A percentile compares a stretch with the other conserved stretches of the same genome.
These are phyloP conservation scores for Rhabdomys pumilio DNA, from an alignment of 2,797 vertebrate species.

Conservation along the genomic window DNA sequence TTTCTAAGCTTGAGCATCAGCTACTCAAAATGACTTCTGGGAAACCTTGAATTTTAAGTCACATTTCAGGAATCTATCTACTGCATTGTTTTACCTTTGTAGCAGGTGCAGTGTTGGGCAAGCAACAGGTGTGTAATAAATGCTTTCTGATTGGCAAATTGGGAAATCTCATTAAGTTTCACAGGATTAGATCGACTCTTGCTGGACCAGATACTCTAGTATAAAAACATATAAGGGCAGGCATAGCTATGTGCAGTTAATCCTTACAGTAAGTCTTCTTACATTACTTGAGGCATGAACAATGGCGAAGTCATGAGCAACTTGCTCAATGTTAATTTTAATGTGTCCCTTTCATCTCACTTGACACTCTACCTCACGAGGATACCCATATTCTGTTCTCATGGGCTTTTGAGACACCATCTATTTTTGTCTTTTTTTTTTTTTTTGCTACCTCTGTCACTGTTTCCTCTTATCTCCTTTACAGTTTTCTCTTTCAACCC, in stretches of 20 bases:
- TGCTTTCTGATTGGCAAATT: conserved; percentile 36
- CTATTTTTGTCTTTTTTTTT: conserved; percentile 8
- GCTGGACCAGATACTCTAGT: conserved; percentile 32
- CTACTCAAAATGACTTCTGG: conserved; percentile 44
- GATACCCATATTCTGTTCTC: not conserved
- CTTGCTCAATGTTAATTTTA: not conserved
- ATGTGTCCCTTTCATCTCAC: not conserved
- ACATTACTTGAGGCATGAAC: conserved; percentile 3
- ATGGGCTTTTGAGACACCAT: conserved; percentile 17
- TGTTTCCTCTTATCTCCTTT: not conserved
- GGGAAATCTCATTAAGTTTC: conserved; percentile 47
- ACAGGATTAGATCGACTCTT: conserved; percentile 43
- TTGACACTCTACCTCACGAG: not conserved
- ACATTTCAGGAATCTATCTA: not conserved
- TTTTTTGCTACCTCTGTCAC: not conserved
- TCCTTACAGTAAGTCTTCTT: not conserved
- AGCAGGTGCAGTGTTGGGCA: not conserved
- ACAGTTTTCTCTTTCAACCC: conserved; percentile 17
- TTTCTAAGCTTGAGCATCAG: not conserved
- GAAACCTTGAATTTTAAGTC: conserved; percentile 46
- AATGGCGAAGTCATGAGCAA: conserved; percentile 42
- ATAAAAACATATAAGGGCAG: conserved; percentile 12
- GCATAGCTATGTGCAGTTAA: not conserved
- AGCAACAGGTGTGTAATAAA: conserved; percentile 39
- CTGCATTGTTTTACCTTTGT: conserved; percentile 24